Conservation (phyloP, 1,140 invertebrate genomes). For the Drosophila sp. region DNA sequence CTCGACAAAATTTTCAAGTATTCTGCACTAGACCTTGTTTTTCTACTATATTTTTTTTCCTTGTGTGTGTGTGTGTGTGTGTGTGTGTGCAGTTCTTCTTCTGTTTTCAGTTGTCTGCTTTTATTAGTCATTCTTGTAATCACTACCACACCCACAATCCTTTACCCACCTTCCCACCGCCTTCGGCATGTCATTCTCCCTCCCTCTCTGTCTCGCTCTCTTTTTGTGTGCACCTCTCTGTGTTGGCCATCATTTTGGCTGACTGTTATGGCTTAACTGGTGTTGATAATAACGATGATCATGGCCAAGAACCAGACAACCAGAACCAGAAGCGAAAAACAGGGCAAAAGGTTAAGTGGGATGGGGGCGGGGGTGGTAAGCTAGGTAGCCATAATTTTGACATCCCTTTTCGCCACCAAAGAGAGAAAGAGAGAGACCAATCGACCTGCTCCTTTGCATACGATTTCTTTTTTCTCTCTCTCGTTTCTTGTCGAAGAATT, state of each 20-base stretch:
- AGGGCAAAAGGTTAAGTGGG: conserved; percentile 13
- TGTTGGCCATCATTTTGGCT: conserved; percentile 9
- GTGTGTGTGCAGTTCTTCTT: conserved; percentile 28
- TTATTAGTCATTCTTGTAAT: conserved; percentile 75
- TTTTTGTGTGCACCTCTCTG: background rate
- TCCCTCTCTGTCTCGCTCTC: background rate
- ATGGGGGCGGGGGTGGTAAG: conserved; percentile 45
- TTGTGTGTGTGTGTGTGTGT: conserved; percentile 15
- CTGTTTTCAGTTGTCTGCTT: conserved; percentile 69
- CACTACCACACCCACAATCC: conserved; percentile 49
- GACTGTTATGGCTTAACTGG: conserved; percentile 67
- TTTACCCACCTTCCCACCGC: background rate
- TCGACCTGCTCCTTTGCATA: conserved; percentile 26
- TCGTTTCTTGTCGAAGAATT: conserved; percentile 56
- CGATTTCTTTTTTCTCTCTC: conserved; percentile 23
- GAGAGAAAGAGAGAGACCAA: background rate
- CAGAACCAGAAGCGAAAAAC: background rate
- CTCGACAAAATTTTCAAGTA: conserved; percentile 29
- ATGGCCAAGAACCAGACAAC: conserved; percentile 23
- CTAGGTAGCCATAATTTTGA: conserved; percentile 62
- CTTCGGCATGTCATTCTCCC: background rate
- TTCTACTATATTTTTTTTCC: conserved; percentile 7
- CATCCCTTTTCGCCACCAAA: conserved; percentile 26
- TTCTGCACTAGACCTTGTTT: conserved; percentile 68
- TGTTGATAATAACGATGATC: conserved; percentile 78